Evolutionary conservation across 64 coral and sea anemone genomes (phyloP).

Genomic region (Montipora sp.): DNA sequence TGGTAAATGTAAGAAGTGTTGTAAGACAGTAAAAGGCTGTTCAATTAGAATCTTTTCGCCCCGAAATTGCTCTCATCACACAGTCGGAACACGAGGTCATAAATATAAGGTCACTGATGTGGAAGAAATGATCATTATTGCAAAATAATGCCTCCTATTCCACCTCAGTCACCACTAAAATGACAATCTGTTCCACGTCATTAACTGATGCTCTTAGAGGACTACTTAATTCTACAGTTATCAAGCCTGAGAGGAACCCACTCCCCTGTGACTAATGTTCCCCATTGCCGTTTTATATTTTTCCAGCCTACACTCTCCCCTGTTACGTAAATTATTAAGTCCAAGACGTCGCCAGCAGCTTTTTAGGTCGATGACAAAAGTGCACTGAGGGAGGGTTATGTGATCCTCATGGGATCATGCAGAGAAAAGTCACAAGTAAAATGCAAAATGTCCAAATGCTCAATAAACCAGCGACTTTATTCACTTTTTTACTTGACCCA

Average conservation of each 20-base stretch:
- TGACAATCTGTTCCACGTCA: not conserved
- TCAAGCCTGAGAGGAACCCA: not conserved
- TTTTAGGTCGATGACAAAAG: not conserved
- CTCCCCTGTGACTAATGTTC: not conserved
- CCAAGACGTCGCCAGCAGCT: not conserved
- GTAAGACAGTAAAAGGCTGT: too few species aligned
- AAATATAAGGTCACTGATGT: not conserved
- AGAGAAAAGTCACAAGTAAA: not conserved
- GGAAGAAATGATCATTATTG: not conserved
- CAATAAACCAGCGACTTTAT: not conserved
- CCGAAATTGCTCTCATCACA: too few species aligned
- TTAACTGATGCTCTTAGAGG: not conserved
- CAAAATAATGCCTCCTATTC: not conserved
- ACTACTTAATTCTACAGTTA: not conserved
- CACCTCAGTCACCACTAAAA: not conserved
- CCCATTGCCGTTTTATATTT: not conserved
- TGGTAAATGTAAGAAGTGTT: too few species aligned
- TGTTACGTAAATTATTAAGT: not conserved
- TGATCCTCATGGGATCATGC: not conserved
- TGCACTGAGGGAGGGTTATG: not conserved
- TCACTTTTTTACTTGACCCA: not conserved
- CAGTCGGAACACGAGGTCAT: too few species aligned
- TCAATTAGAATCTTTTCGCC: too few species aligned
- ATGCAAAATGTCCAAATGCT: not conserved
- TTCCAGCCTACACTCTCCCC: not conserved